These are phyloP conservation scores for Ricordea florida DNA, from an alignment of 92 coral and sea anemone species.

Conservation along the genomic window DNA sequence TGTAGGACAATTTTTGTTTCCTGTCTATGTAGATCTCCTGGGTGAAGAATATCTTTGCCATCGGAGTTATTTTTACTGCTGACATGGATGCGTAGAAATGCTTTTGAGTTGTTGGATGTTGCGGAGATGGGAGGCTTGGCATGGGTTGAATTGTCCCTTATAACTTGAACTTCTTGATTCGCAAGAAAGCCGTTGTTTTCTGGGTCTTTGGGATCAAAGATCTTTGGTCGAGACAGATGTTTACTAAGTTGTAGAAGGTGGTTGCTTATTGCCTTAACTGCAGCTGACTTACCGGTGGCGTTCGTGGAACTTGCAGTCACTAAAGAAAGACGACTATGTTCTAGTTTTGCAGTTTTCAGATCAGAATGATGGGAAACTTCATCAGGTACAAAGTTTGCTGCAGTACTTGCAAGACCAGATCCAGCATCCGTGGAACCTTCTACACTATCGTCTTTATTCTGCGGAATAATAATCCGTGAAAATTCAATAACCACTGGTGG, in stretches of 20 bases:
- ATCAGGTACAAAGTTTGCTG: not conserved
- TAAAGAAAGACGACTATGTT: not conserved
- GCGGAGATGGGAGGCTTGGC: not conserved
- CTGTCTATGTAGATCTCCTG: not conserved
- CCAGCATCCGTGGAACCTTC: not conserved
- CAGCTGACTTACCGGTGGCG: not conserved
- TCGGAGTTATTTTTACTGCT: slow-evolving; percentile 7
- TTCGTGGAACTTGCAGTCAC: not conserved
- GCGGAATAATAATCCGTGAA: slow-evolving; percentile 30
- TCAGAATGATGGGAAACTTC: not conserved
- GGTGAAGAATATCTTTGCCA: slow-evolving; percentile 36
- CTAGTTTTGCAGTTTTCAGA: not conserved
- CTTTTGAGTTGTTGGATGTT: not conserved
- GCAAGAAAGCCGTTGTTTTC: not conserved
- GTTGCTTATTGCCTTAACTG: not conserved
- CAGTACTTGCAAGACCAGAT: not conserved
- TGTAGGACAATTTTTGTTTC: not conserved
- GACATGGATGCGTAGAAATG: not conserved
- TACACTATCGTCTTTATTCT: not conserved
- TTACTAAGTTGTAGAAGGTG: slow-evolving; percentile 5
- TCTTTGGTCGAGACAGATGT: not conserved
- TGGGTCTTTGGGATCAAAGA: not conserved
- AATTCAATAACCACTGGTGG: slow-evolving; percentile 62
- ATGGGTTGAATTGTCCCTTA: not conserved
- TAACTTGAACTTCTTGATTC: not conserved